Evolutionary conservation across 2,797 vertebrate species (phyloP).

Genomic region (Acanthiza pusilla): DNA sequence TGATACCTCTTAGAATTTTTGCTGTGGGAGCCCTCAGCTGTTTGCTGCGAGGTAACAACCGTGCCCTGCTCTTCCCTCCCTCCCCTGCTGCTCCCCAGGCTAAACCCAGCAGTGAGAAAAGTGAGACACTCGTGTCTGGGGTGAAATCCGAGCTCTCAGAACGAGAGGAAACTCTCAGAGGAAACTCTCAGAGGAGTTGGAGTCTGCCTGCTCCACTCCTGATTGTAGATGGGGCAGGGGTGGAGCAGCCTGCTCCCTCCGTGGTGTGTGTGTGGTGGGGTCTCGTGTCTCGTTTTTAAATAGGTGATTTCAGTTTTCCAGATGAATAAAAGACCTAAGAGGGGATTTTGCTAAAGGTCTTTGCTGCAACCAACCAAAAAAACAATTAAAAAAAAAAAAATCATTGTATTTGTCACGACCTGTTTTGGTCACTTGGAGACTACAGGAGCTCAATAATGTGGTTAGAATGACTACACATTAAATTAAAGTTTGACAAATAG

Average conservation of each 20-base stretch:
- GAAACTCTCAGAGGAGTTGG: background rate
- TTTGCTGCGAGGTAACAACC: background rate
- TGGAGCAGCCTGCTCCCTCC: background rate
- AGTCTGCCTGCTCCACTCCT: background rate
- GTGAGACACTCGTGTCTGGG: background rate
- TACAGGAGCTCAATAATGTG: background rate
- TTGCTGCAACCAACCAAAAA: background rate
- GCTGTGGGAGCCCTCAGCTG: background rate
- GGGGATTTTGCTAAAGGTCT: background rate
- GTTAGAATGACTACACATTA: background rate
- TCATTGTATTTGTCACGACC: background rate
- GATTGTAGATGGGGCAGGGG: background rate
- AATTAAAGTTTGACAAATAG: background rate
- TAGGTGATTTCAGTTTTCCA: background rate
- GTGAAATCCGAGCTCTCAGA: background rate
- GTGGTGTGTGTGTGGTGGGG: background rate
- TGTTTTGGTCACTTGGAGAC: background rate
- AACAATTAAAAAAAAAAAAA: too few relatives aligned
- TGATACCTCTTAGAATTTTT: background rate
- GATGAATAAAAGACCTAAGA: background rate
- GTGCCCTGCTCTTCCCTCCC: background rate
- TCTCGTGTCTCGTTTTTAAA: background rate
- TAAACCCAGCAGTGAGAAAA: background rate
- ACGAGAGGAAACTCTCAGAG: background rate
- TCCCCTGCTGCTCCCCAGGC: background rate